Evolutionary conservation across 2,113 vertebrate genomes (phyloP), one percentile per base, ranked within the genome.

Genomic region (Indri indri): DNA sequence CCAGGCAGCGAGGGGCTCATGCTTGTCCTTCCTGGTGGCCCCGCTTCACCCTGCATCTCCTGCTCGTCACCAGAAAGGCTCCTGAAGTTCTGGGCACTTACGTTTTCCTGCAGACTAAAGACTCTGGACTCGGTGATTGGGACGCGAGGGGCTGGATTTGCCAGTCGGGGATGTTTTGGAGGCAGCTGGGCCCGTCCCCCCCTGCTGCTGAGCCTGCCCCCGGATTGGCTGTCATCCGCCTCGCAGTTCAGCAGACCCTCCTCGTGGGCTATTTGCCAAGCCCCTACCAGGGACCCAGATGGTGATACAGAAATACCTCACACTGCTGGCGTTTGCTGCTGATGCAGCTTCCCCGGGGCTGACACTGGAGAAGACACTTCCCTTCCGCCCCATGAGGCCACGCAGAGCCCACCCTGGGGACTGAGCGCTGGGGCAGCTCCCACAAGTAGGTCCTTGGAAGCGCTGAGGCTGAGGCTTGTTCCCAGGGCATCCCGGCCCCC

Each of bases 371-470:
- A 22, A n/a, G 3, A 16, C n/a, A 1, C 80, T 30, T 6, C 52
- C 13, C 61, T 12, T 25, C n/a, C 42, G 25, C n/a, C 18, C 42
- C 52, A 6, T 16, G 17, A 6, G 52, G 17, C 52, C 17, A 5
- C 3, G 40, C 40, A 42, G 47, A 11, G 23, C 34, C 18, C 42
- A 40, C 74, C 50, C 42, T 0, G 17, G 34, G 42, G n/a, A 25
- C 34, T 0, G 47, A 3, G 8, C 25, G 2, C 27, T 10, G 22
- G 42, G 32, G 37, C 5, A 14, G 61, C 54, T 8, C 13, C 8
- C 50, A 4, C 1, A 5, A 2, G 0, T 1, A 0, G 4, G 3
- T 30, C 63, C 23, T 17, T 8, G 8, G 0, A 2, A 66, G 77
- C 22, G 42, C n/a, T 0, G 18, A 40, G 3, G 13, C 63, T 6